phyloP scores from a whole-genome alignment of 92 coral and sea anemone species.

The Epizoanthus ramosus region DNA sequence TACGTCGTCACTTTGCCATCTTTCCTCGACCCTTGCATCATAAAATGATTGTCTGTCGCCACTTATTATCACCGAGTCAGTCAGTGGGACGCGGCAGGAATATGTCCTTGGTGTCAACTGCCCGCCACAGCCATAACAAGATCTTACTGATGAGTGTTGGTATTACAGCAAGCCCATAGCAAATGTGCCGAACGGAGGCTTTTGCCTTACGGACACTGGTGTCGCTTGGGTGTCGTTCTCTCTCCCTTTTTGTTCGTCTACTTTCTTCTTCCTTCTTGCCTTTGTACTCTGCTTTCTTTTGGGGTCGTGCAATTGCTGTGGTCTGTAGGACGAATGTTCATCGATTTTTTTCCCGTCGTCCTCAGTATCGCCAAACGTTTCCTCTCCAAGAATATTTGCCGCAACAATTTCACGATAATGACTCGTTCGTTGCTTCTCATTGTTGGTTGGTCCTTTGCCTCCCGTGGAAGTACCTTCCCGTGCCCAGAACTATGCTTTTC shows the following conservation, averaged over 20 bases:
- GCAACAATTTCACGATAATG: constrained; percentile 10
- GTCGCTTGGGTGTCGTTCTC: neutral
- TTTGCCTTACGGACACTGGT: constrained; percentile 5
- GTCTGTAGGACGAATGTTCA: constrained; percentile 19
- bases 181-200: too few species aligned
- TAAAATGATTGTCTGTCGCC: constrained; percentile 43
- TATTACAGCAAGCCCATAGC: constrained; percentile 20
- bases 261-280: neutral
- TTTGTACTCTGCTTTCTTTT: neutral
- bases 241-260: neutral
- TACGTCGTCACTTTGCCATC: constrained; percentile 17
- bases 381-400: constrained; percentile 25
- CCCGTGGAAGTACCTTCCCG: constrained; percentile 5
- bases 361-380: neutral
- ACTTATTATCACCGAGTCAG: constrained; percentile 43
- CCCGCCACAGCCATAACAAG: constrained; percentile 36
- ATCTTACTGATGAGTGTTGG: constrained; percentile 39
- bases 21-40: constrained; percentile 7
- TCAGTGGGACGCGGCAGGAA: constrained; percentile 34
- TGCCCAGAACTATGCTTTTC: constrained; percentile 8
- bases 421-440: neutral
- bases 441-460: constrained; percentile 8
- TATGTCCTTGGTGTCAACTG: constrained; percentile 18
- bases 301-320: neutral
- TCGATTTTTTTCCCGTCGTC: neutral